Base-by-base conservation (phyloP, 2,888 invertebrate genomes). In the Scaptodrosophila latifasciaeformis region DNA sequence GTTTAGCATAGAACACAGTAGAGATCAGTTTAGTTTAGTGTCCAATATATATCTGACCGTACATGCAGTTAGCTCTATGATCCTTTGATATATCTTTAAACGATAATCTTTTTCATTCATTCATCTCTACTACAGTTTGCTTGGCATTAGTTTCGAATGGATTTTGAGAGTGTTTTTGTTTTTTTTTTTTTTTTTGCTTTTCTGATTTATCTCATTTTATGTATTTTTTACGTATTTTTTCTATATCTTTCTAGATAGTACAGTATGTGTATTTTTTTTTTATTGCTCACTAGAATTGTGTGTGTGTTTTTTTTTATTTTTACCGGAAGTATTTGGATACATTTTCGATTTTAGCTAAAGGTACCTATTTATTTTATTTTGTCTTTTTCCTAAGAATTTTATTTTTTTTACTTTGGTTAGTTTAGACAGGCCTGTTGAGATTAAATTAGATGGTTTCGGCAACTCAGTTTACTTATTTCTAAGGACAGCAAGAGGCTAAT, bases 1-100 rank as follows among this genome's bases (percentile, higher is more conserved):
- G 47, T 54, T 48, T 52, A 60, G 61, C 61, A 67, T 78, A 81
- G 84, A 82, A 82, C 82, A 82, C 80, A 80, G 65, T 76, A 77
- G 82, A 83, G 82, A 84, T 84, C 83, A 82, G 74, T 74, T 70
- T 46, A 37, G 44, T 47, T 18, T 40, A 19, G 21, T 39, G 19
- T 27, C 30, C 24, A 24, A 3, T 45, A 19, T 24, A 12, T 19
- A n/a, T 46, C 15, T 18, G 34, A 40, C 1, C 40, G 12, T 40
- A n/a, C 19, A 31, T 44, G 29, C 43, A 43, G 43, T 43, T 44
- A 15, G 21, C 31, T 57, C 57, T 50, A 47, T 59, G 59, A 51
- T 31, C 31, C 18, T 24, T 10, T 51, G 51, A 51, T 54, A 45
- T 43, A 12, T 45, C 19, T 47, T 39, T 39, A 37, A n/a, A 17